Percentiles rank a stretch among this genome's conserved stretches.
These are phyloP conservation scores for Chelidonichthys spinosus DNA, from an alignment of 2,797 vertebrate genomes.

Conservation along the genomic window DNA sequence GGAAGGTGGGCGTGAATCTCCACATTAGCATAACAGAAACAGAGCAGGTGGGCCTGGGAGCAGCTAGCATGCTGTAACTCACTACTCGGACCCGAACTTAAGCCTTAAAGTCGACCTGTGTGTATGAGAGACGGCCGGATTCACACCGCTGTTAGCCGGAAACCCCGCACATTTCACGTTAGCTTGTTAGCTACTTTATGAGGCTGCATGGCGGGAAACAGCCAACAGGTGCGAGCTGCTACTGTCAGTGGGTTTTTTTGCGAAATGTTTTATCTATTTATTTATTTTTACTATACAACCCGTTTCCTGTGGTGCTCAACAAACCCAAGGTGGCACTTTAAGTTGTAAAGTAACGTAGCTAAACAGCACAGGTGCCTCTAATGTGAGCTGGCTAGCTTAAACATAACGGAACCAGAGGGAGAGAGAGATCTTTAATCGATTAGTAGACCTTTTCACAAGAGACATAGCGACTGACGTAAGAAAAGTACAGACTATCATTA, in stretches of 20 bases:
- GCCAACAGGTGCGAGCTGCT: conserved; percentile 42
- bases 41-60: background rate
- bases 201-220: conserved; percentile 37
- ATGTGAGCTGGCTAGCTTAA: too few relatives aligned
- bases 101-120: too few relatives aligned
- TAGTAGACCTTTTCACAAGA: background rate
- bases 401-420: background rate
- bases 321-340: background rate
- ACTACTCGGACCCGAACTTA: too few relatives aligned
- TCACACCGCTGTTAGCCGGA: background rate
- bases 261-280: too few relatives aligned
- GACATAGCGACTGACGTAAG: background rate
- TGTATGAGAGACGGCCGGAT: background rate
- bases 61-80: background rate
- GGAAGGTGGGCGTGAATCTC: background rate
- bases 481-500: background rate
- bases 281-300: background rate
- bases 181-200: background rate
- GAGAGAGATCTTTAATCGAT: background rate
- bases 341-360: background rate
- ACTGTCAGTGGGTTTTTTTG: too few relatives aligned
- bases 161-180: background rate
- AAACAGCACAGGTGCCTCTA: too few relatives aligned
- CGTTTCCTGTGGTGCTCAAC: background rate
- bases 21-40: background rate